phyloP scores from a whole-genome alignment of 2,888 invertebrate genomes.

The Creontiades dilutus region DNA sequence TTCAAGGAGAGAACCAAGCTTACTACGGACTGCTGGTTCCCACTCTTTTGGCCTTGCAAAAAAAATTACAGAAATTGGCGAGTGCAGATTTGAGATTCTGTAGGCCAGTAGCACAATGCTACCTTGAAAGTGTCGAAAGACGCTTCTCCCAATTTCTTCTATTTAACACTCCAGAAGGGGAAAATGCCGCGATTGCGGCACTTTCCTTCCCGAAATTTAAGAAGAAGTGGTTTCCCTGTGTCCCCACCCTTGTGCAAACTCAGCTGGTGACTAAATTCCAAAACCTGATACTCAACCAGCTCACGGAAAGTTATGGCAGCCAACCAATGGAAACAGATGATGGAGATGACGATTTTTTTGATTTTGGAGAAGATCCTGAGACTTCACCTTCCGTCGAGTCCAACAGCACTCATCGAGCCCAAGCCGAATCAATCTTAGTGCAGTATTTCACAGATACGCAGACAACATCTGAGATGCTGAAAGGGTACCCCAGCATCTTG shows the following conservation, averaged over 20 bases:
- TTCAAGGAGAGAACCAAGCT: slow-evolving; percentile 56
- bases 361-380: too few relatives aligned
- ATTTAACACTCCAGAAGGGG: slow-evolving; percentile 40
- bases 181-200: slow-evolving; percentile 45
- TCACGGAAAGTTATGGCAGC: too few relatives aligned
- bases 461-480: too few relatives aligned
- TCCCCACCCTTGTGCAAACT: not conserved
- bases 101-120: slow-evolving; percentile 48
- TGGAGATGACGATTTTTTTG: too few relatives aligned
- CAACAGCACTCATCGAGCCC: too few relatives aligned
- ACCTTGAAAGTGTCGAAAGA: slow-evolving; percentile 54
- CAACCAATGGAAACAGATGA: too few relatives aligned
- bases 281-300: not conserved
- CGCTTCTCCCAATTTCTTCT: slow-evolving; percentile 29
- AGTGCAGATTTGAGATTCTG: slow-evolving; percentile 26
- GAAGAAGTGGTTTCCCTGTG: slow-evolving; percentile 49
- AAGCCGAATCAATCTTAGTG: too few relatives aligned
- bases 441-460: too few relatives aligned
- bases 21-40: slow-evolving; percentile 53
- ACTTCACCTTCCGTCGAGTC: too few relatives aligned
- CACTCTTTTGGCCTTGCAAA: not conserved
- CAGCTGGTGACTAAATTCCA: not conserved
- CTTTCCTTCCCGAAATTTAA: slow-evolving; percentile 43
- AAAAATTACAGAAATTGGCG: slow-evolving; percentile 56
- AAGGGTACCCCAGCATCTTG: too few relatives aligned